Evolutionary conservation across 2,113 vertebrate species (phyloP), one percentile per base, ranked within the genome.

Genomic region (Lontra canadensis): DNA sequence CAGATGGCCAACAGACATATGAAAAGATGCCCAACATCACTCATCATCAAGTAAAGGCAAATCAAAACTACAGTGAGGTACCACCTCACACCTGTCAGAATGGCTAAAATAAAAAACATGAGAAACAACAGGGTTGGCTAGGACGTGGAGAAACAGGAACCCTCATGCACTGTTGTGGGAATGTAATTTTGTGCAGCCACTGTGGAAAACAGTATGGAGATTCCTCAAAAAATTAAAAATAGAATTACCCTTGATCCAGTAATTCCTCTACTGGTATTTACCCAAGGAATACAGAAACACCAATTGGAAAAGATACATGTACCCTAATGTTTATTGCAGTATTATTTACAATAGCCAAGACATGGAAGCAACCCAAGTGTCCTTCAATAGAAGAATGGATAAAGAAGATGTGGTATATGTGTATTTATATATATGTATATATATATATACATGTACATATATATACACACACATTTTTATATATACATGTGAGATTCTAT

Each of bases 401-500:
- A 76, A 76, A 44, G 73, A 76, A 17, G 7, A 29, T 47, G 42
- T 42, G 11, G 69, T 73, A 12, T 39, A 10, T 73, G 69, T 42
- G 13, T 73, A 6, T 39, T 2, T 73, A 36, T 73, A 25, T 44
- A 7, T 44, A 42, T 42, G 12, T 42, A 7, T 65, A 1, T 65
- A 7, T 2, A 31, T 14, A 31, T 31, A 11, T 63, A 29, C 12
- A 29, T 63, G 12, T 63, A 63, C 12, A 63, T 29, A 14, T 63
- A 63, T 14, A 31, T 3, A 65, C 6, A 65, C 4, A 63, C 61
- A 63, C 59, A 63, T 25, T 26, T 29, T 63, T 65, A 14, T 31
- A 31, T 31, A 31, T 31, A 14, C 29, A 14, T 52, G 93, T 98
- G 95, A 94, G 97, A 98, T 89, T 93, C 97, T 99, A 99, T 99